These are phyloP conservation scores for Semotilus atromaculatus DNA, from an alignment of 2,797 vertebrate genomes.

Conservation along the genomic window DNA sequence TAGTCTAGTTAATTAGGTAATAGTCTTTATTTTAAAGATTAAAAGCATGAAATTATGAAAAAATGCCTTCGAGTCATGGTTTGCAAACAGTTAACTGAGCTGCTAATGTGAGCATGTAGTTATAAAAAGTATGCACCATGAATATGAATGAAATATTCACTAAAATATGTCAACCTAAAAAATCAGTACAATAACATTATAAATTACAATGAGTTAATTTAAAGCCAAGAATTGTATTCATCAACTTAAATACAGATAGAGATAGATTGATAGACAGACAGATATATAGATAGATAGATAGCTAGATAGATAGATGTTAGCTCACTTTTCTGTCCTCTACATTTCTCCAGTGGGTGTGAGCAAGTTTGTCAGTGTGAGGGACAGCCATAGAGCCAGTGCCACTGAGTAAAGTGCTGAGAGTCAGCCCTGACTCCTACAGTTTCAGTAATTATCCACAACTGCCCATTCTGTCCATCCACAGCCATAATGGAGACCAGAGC, in stretches of 20 bases:
- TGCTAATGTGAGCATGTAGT: not conserved
- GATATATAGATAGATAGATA: too few relatives aligned
- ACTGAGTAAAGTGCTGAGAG: slow-evolving; percentile 83
- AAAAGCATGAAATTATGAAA: not conserved
- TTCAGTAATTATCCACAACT: slow-evolving; percentile 83
- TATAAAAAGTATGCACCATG: not conserved
- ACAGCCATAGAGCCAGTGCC: slow-evolving; percentile 76
- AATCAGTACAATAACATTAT: not conserved
- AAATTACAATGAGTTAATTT: not conserved
- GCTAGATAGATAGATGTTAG: too few relatives aligned
- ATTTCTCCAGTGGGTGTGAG: slow-evolving; percentile 41
- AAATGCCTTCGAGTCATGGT: not conserved
- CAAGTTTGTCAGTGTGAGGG: slow-evolving; percentile 77
- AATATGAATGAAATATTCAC: not conserved
- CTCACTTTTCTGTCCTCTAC: not conserved
- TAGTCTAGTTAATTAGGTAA: slow-evolving; percentile 15
- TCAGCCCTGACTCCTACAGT: slow-evolving; percentile 81
- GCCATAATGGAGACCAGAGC: slow-evolving; percentile 80
- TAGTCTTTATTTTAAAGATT: not conserved
- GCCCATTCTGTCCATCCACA: slow-evolving; percentile 79
- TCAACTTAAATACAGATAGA: not conserved
- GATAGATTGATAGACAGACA: not conserved
- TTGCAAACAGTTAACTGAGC: slow-evolving; percentile 3
- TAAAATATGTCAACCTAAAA: not conserved
- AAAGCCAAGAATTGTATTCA: not conserved